Evolutionary conservation across 2,797 vertebrate species (phyloP), one percentile per base, ranked within the genome.

Genomic region (Tachyglossus aculeatus): DNA sequence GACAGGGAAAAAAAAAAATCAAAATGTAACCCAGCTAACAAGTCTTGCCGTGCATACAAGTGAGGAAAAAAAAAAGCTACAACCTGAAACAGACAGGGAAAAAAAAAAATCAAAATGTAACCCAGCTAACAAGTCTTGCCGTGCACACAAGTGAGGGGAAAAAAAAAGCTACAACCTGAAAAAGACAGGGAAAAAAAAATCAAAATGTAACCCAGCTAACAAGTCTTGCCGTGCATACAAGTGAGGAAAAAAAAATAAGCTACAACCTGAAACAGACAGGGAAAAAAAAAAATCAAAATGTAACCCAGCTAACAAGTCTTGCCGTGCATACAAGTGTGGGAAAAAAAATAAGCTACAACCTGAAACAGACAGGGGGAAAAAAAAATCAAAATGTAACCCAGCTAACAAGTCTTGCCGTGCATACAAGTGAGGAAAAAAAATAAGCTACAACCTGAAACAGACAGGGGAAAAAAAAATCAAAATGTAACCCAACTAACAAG

Each of bases 401-500:
- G 1, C 21, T 15, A 3, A 36, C 21, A 66, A 32, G 63, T 5
- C 27, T 19, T 18, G 44, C 33, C n/a, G n/a, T n/a, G n/a, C n/a
- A n/a, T n/a, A n/a, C n/a, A n/a, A n/a, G n/a, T n/a, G n/a, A n/a
- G n/a, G n/a, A n/a, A n/a, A n/a, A n/a, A n/a, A n/a, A n/a, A n/a
- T n/a, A n/a, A 14, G 4, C 98, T 80, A 99, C 98, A 84, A 99
- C 98, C 98, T 99, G 86, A 31, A 86, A 89, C 53, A 69, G 66
- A 86, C 9, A 63, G 0, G 58, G 5, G 58, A 62, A 27, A 55
- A 27, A 80, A 15, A 73, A 45, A 62, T 45, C 43, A 75, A 67
- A 13, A 19, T 75, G 53, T 51, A 55, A 21, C 37, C 34, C 24
- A 33, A 1, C 21, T 15, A 3, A 36, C 21, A 66, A 32, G 63